A percentile compares a stretch with the other conserved stretches of the same genome.
Conservation (phyloP, 2,113 vertebrate genomes). For the Picathartes gymnocephalus region DNA sequence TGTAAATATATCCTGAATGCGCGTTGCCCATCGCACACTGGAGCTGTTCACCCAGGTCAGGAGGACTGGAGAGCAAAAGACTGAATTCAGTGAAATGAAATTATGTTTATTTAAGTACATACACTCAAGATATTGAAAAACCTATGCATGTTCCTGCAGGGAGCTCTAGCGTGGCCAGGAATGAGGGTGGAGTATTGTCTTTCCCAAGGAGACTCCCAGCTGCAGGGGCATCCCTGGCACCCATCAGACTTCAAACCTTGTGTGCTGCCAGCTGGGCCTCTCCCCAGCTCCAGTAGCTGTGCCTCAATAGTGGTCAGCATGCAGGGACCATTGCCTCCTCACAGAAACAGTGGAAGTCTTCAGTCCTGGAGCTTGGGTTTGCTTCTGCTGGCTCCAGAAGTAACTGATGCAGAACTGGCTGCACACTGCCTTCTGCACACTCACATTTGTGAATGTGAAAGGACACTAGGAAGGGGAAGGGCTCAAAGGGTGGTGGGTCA, state of each 20-base stretch:
- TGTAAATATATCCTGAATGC: constrained; percentile 94
- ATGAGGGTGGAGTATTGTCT: rapidly evolving
- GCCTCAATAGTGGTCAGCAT: rapidly evolving
- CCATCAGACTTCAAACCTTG: not conserved
- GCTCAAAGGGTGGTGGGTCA: not conserved
- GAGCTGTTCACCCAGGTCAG: constrained; percentile 97
- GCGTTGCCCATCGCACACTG: constrained; percentile 92
- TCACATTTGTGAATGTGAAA: rapidly evolving
- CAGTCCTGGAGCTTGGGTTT: not conserved
- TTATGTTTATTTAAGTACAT: not conserved
- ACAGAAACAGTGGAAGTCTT: rapidly evolving
- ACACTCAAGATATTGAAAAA: not conserved
- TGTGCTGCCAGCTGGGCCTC: not conserved
- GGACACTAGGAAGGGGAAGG: not conserved
- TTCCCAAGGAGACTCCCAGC: not conserved
- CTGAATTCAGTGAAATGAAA: constrained; percentile 3
- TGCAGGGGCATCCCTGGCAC: not conserved
- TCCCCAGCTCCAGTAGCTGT: not conserved
- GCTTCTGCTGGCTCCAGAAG: not conserved
- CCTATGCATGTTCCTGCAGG: rapidly evolving
- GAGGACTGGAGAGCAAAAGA: constrained; percentile 79
- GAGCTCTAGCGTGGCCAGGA: not conserved
- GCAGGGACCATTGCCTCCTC: not conserved
- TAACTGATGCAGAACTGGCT: not conserved
- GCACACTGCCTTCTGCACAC: rapidly evolving